Conservation (phyloP, 1,140 invertebrate species). For the Colletes gigas region DNA sequence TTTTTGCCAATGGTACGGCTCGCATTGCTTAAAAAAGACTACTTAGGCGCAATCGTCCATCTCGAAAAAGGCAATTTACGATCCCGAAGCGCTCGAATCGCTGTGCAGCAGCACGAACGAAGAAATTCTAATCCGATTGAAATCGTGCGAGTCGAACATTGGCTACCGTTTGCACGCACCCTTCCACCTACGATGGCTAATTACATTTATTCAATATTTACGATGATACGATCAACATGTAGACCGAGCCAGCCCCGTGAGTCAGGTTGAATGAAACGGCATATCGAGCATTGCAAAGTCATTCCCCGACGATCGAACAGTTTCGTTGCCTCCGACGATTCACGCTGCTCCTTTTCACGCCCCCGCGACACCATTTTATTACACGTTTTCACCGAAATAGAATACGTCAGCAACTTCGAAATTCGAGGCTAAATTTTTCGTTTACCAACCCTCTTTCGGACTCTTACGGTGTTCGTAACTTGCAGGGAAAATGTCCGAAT, state of each 20-base stretch:
- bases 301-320: slow-evolving; percentile 56
- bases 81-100: slow-evolving; percentile 10
- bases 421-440: too few species aligned
- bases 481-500: too few species aligned
- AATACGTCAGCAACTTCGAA: too few species aligned
- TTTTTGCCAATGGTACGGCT: not conserved
- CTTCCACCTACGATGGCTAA: slow-evolving; percentile 61
- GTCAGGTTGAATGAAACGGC: slow-evolving; percentile 67
- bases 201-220: slow-evolving; percentile 76
- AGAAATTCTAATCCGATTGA: slow-evolving; percentile 32
- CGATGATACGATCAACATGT: slow-evolving; percentile 65
- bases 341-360: slow-evolving; percentile 16
- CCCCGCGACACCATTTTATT: slow-evolving; percentile 5
- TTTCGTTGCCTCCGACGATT: slow-evolving; percentile 7
- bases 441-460: too few species aligned
- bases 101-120: slow-evolving; percentile 2
- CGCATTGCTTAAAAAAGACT: not conserved
- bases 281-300: slow-evolving; percentile 68
- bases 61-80: slow-evolving; percentile 27
- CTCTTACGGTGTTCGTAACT: too few species aligned
- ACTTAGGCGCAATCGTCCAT: slow-evolving; percentile 8
- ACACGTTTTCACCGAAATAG: not conserved
- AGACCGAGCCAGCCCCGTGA: slow-evolving; percentile 59
- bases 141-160: slow-evolving; percentile 19
- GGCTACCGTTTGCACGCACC: slow-evolving; percentile 37